Evolutionary conservation across 53 echinoderm and acorn worm species (phyloP), one percentile per base, ranked within the genome.

Genomic region (Mesocentrotus franciscanus): DNA sequence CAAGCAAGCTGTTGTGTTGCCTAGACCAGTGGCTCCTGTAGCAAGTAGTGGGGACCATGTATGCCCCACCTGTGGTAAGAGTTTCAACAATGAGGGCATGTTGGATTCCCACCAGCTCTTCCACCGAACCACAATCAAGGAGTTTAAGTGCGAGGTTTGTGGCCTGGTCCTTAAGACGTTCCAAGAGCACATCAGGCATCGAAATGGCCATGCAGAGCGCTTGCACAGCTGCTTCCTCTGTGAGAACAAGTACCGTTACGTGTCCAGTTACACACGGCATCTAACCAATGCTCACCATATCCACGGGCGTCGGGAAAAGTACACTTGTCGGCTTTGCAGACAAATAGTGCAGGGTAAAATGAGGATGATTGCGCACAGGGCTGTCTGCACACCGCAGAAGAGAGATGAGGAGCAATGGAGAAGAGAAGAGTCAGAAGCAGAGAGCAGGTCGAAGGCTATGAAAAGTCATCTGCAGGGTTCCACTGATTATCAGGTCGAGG

Each of bases 51-150:
- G 10, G 18, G 55, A 55, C 27, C 34, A 78, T 13, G 34, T 71
- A 55, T 93, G 93, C 26, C 42, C 30, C 17, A 93, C 78, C 14
- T 93, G 93, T 55, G 93, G 93, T 9, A 93, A 93, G 78, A 59
- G n/a, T 16, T 93, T 93, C 22, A 24, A 24, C 8, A 29, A 72
- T 17, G 39, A 61, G 16, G 93, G 93, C 9, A 56, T 29, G 56
- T 56, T 93, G 29, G 29, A 16, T 9, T 72, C 93, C 5, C 93
- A 93, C 59, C 57, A 76, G 26, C 26, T 78, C 10, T 93, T 93
- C 78, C 93, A 93, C 78, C 72, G 55, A 26, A 56, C 56, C 27
- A 71, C 71, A 0, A 74, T 74, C 78, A 76, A 18, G 26, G 93
- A 75, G 56, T 59, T 29, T 33, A 36, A 26, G 22, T 93, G 93